These are phyloP conservation scores for Drosophila quadrilineata DNA, from an alignment of 1,140 invertebrate species.

Conservation along the genomic window DNA sequence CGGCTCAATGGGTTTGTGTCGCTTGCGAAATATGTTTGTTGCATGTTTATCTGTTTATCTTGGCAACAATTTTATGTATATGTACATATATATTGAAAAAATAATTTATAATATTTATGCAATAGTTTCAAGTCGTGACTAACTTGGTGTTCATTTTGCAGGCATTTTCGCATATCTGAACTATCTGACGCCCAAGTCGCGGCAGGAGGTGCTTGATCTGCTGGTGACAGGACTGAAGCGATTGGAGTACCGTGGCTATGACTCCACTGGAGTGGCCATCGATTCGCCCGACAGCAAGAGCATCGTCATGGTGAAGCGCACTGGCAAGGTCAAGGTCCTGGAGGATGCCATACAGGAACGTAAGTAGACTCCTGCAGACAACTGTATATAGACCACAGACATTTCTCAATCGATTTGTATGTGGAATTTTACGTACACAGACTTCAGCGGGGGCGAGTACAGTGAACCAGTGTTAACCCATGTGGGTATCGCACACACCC, in stretches of 20 bases:
- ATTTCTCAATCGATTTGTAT: neutral
- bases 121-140: neutral
- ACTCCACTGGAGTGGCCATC: constrained; percentile 98
- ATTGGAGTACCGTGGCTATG: constrained; percentile 99
- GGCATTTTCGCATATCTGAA: constrained; percentile 99
- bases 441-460: constrained; percentile 66
- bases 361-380: constrained; percentile 6
- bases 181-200: constrained; percentile 96
- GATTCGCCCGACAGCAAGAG: constrained; percentile 89
- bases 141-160: neutral
- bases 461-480: constrained; percentile 84
- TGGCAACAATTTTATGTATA: neutral
- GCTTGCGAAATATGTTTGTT: constrained; percentile 46
- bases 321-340: constrained; percentile 96
- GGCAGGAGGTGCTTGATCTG: constrained; percentile 95
- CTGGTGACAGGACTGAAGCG: constrained; percentile 97
- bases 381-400: neutral
- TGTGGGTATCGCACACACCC: constrained; percentile 98
- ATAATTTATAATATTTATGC: neutral
- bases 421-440: constrained; percentile 18
- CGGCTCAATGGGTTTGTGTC: constrained; percentile 26
- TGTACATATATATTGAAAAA: neutral
- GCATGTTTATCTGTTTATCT: constrained; percentile 20
- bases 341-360: constrained; percentile 90
- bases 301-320: constrained; percentile 94